These are phyloP conservation scores for Nephrotoma guestfalica DNA, from an alignment of 2,888 invertebrate genomes.

Conservation along the genomic window DNA sequence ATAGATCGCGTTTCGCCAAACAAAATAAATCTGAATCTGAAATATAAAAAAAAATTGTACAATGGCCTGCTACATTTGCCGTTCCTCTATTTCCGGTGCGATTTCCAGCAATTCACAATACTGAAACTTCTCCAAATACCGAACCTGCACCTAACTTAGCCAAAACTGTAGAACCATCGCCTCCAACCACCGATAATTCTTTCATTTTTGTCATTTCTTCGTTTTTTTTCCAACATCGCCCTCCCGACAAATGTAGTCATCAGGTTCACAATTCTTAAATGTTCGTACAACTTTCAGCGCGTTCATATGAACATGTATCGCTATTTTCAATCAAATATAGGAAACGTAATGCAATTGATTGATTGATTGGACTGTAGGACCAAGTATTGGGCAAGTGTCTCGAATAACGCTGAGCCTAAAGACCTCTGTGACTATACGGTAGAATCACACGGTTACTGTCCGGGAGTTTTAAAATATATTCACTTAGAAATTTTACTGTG, in stretches of 20 bases:
- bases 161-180: constrained; percentile 73
- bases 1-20: constrained; percentile 80
- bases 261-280: constrained; percentile 93
- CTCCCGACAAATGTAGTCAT: constrained; percentile 92
- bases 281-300: constrained; percentile 81
- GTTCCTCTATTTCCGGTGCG: constrained; percentile 88
- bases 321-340: too few species aligned
- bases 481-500: too few species aligned
- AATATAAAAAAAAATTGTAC: not conserved
- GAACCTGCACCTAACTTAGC: constrained; percentile 85
- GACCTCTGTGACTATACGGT: too few species aligned
- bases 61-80: constrained; percentile 54
- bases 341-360: too few species aligned
- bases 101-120: constrained; percentile 87
- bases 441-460: too few species aligned
- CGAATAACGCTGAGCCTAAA: too few species aligned
- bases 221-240: constrained; percentile 96
- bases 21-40: constrained; percentile 85
- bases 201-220: constrained; percentile 85
- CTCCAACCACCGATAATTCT: constrained; percentile 79
- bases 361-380: too few species aligned
- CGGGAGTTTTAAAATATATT: too few species aligned
- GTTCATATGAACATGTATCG: constrained; percentile 89
- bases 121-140: constrained; percentile 91
- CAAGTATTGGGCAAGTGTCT: too few species aligned